Evolutionary conservation across 2,888 invertebrate species (phyloP).

Genomic region (Leptinotarsa peninsularis): DNA sequence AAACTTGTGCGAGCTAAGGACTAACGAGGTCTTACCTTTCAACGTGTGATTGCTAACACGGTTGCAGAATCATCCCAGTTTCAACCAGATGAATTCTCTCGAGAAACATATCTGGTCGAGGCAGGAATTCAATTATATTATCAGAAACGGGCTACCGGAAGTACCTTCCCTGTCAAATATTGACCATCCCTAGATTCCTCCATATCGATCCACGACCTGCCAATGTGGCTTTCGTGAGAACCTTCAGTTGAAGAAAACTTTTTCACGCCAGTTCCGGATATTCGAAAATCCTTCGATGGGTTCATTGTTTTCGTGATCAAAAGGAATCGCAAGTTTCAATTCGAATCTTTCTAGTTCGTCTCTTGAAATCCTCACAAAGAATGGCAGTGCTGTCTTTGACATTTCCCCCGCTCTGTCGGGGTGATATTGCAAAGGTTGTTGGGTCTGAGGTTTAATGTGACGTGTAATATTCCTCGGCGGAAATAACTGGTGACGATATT

Average conservation of each 20-base stretch:
- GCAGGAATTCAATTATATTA: too few species aligned
- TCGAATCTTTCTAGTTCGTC: neutral
- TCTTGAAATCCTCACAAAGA: conserved; percentile 1
- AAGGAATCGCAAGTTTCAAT: conserved; percentile 9
- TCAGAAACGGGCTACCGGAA: too few species aligned
- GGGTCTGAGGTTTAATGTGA: conserved; percentile 32
- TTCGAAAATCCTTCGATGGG: neutral
- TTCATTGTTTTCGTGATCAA: conserved; percentile 13
- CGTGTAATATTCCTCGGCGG: conserved; percentile 36
- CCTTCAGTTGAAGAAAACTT: neutral
- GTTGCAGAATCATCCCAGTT: too few species aligned
- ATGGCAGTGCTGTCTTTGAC: conserved; percentile 27
- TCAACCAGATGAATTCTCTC: too few species aligned
- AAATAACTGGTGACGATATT: conserved; percentile 38
- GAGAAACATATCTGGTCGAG: too few species aligned
- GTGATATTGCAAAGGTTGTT: conserved; percentile 35
- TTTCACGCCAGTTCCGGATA: too few species aligned
- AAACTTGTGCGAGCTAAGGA: too few species aligned
- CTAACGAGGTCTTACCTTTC: too few species aligned
- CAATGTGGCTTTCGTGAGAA: neutral
- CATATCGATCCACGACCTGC: too few species aligned
- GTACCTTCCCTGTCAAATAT: too few species aligned
- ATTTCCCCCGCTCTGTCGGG: conserved; percentile 37
- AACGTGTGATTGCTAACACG: too few species aligned
- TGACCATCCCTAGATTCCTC: too few species aligned